Percentiles rank a stretch among this genome's conserved stretches.
Conservation (phyloP, 2,888 invertebrate genomes). For the Zelleria hepariella region DNA sequence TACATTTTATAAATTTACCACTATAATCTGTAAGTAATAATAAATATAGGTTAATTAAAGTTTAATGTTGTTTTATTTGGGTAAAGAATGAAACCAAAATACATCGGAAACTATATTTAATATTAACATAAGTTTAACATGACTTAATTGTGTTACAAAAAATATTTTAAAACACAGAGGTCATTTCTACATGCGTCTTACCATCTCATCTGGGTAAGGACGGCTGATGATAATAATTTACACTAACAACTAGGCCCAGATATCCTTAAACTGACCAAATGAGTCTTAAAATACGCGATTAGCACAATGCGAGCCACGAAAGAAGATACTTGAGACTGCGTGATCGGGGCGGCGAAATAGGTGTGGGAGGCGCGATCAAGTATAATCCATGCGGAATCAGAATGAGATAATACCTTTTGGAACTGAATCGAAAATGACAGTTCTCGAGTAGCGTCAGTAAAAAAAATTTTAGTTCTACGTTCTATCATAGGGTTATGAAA, state of each 20-base stretch:
- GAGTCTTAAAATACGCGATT: neutral
- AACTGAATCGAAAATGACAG: no score
- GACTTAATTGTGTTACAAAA: slow-evolving; percentile 69
- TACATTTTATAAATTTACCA: neutral
- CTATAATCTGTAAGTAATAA: neutral
- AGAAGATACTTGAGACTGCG: no score
- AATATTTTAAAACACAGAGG: slow-evolving; percentile 56
- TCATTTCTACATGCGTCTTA: slow-evolving; percentile 57
- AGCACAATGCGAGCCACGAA: no score
- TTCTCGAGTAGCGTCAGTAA: no score
- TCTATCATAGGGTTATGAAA: no score
- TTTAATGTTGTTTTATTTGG: neutral
- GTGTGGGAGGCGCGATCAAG: no score
- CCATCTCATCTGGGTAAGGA: slow-evolving; percentile 64
- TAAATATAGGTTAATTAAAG: neutral
- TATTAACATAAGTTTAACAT: slow-evolving; percentile 69
- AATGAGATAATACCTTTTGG: no score
- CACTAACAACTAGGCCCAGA: slow-evolving; percentile 64
- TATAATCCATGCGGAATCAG: no score
- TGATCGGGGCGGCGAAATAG: no score
- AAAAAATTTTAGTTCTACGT: no score
- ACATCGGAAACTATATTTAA: slow-evolving; percentile 67
- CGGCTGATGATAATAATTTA: slow-evolving; percentile 61
- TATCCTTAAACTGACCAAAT: slow-evolving; percentile 15
- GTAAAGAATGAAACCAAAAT: slow-evolving; percentile 7